Evolutionary conservation across 2,888 invertebrate genomes (phyloP).

Genomic region (Andrena praecox): DNA sequence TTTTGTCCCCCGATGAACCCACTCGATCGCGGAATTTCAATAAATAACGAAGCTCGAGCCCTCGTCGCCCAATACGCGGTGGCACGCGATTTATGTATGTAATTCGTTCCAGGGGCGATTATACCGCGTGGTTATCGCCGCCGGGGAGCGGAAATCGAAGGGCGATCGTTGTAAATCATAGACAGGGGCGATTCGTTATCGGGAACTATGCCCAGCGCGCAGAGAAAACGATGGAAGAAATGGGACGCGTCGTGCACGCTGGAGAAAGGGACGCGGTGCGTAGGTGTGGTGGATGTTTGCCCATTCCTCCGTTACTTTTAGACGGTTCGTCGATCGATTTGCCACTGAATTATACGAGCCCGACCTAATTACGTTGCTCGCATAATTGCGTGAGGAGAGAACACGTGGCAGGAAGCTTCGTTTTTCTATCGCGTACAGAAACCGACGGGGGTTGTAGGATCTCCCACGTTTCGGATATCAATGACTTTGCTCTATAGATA

Average conservation of each 20-base stretch:
- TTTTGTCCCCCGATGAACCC: background rate
- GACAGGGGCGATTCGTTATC: constrained; percentile 26
- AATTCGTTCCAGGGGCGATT: constrained; percentile 5
- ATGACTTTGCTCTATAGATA: background rate
- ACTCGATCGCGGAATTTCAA: background rate
- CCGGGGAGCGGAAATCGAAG: background rate
- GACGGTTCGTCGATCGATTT: constrained; percentile 65
- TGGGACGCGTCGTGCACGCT: background rate
- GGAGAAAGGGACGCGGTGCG: constrained; percentile 17
- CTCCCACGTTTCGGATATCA: background rate
- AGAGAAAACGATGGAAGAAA: constrained; percentile 45
- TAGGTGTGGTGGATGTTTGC: constrained; percentile 73
- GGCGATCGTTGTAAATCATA: constrained; percentile 26
- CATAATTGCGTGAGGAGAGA: constrained; percentile 39
- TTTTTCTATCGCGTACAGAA: background rate
- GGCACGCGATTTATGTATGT: background rate
- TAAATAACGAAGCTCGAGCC: background rate
- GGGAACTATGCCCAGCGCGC: constrained; percentile 16
- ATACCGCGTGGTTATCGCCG: background rate
- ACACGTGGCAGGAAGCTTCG: background rate
- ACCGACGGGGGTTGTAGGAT: background rate
- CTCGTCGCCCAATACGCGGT: background rate
- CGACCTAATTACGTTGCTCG: constrained; percentile 63
- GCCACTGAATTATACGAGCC: constrained; percentile 59
- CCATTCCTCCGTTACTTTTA: constrained; percentile 69